Evolutionary conservation across 2,113 vertebrate species (phyloP), one percentile per base, ranked within the genome.

Genomic region (Seriola quinqueradiata): DNA sequence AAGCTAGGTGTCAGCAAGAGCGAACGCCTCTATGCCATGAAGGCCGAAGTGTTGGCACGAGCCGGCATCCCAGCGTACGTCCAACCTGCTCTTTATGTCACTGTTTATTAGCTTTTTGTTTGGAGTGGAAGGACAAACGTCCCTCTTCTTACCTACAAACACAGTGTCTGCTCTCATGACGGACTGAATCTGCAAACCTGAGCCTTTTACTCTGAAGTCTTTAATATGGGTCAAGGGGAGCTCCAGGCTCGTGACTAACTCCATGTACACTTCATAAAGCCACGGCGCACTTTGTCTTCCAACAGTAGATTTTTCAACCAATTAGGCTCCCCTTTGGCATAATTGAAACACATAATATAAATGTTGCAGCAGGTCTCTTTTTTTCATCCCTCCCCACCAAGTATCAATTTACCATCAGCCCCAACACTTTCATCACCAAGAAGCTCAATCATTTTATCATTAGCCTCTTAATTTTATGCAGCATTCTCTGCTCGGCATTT

Each of bases 1-100:
- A 99, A 99, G 94, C 96, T 99, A 66, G 98, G 98, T 68, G 97
- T 99, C 93, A 99, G 98, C 90, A 99, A 99, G 94, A 99, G 98
- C 57, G 98, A 99, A 90, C 95, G 98, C 71, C 95, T 97, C 1
- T 98, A 97, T 77, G 96, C 97, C 92, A 98, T 99, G 98, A 99
- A 99, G 95, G 97, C 98, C 2, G 98, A 99, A 92, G 97, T 99
- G 89, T 90, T 99, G 95, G 97, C 98, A 1, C 96, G 98, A 21
- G 98, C 98, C 7, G 97, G 98, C 92, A 98, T 99, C 90, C 97
- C 98, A 38, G 97, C 97, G 98, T 99, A 95, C 90, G 98, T 98
- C 23, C 17, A 23, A 1, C 12, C 19, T 12, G 1, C 32, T 46
- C 14, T n/a, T 10, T 8, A 32, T 57, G 4, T 36, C 28, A 1